Conservation (phyloP, 2,888 invertebrate genomes). For the Drosophila neotestacea region DNA sequence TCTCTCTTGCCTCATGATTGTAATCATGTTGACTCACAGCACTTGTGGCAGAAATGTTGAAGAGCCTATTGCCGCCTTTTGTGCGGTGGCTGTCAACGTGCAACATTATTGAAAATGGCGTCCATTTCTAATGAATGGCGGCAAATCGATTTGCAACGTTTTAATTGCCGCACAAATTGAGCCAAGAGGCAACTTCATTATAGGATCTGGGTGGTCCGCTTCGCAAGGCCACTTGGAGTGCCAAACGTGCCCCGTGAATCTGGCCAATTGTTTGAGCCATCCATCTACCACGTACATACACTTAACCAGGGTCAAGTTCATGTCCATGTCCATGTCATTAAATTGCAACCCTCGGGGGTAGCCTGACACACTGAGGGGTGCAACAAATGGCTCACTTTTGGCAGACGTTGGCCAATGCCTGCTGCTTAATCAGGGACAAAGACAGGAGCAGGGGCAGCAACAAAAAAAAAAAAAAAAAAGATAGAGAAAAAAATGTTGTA, state of each 20-base stretch:
- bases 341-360: slow-evolving; percentile 32
- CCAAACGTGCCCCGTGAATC: slow-evolving; percentile 60
- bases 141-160: slow-evolving; percentile 76
- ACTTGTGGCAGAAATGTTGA: slow-evolving; percentile 1
- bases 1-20: slow-evolving; percentile 34
- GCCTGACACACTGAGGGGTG: slow-evolving; percentile 49
- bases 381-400: slow-evolving; percentile 81
- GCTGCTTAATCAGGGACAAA: slow-evolving; percentile 57
- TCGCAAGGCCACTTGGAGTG: slow-evolving; percentile 59
- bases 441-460: slow-evolving; percentile 15
- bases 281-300: background rate
- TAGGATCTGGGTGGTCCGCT: slow-evolving; percentile 70
- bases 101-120: slow-evolving; percentile 43
- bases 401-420: slow-evolving; percentile 68
- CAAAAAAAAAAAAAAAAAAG: background rate
- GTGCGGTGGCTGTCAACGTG: slow-evolving; percentile 34
- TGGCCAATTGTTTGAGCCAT: slow-evolving; percentile 35
- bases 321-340: slow-evolving; percentile 34
- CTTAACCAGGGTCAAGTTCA: slow-evolving; percentile 11
- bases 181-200: slow-evolving; percentile 64
- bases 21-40: slow-evolving; percentile 49
- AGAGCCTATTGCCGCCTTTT: too few relatives aligned
- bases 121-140: slow-evolving; percentile 53
- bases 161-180: slow-evolving; percentile 77
- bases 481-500: background rate